phyloP scores from a whole-genome alignment of 2,797 vertebrate genomes.

The Pelochelys cantorii region DNA sequence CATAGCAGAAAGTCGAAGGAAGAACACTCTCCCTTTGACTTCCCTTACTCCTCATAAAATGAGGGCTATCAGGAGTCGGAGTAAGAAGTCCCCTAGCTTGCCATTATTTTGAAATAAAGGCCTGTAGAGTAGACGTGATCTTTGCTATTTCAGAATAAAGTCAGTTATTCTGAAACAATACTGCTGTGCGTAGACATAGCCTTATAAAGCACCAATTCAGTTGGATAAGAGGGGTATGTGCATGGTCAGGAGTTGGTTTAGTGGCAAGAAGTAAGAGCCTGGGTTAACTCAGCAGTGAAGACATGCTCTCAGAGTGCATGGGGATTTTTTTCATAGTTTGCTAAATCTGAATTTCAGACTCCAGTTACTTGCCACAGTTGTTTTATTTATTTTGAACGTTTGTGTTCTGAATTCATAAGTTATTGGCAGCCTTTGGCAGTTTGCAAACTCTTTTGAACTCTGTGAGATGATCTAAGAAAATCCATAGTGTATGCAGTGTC shows the following conservation, averaged over 20 bases:
- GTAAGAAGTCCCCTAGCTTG: too few relatives aligned
- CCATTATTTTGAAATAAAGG: too few relatives aligned
- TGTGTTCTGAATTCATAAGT: slow-evolving; percentile 26
- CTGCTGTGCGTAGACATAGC: too few relatives aligned
- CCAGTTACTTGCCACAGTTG: slow-evolving; percentile 39
- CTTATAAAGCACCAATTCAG: background rate
- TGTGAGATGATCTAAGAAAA: slow-evolving; percentile 27
- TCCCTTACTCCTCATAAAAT: too few relatives aligned
- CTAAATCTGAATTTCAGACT: slow-evolving; percentile 19
- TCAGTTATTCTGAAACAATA: too few relatives aligned
- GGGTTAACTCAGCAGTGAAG: background rate
- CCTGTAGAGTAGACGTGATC: too few relatives aligned
- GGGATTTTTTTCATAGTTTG: background rate
- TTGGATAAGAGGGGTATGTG: background rate
- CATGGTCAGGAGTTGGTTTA: background rate
- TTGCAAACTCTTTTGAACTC: slow-evolving; percentile 26
- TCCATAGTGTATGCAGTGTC: background rate
- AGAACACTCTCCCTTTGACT: too few relatives aligned
- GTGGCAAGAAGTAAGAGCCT: background rate
- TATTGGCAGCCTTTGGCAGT: slow-evolving; percentile 70
- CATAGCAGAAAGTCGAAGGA: too few relatives aligned
- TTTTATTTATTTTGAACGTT: slow-evolving; percentile 43
- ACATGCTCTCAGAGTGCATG: background rate
- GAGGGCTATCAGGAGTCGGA: too few relatives aligned
- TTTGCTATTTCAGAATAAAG: too few relatives aligned